Evolutionary conservation across 2,113 vertebrate species (phyloP), one percentile per base, ranked within the genome.

Genomic region (Brachypteracias leptosomus): DNA sequence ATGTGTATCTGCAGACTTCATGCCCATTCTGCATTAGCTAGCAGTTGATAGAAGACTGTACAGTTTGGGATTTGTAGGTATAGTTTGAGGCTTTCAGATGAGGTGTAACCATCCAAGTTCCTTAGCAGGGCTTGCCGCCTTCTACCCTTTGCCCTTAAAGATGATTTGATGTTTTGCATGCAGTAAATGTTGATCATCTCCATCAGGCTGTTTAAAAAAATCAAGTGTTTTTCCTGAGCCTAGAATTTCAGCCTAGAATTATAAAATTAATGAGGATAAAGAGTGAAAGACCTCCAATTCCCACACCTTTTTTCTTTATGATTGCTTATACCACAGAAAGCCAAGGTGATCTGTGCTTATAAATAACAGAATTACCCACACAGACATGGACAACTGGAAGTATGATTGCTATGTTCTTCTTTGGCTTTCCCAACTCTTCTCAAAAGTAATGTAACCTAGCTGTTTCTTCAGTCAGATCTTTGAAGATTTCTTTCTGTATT

Each of bases 11-110:
- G 6, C 17, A 68, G 58, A 7, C 10, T 55, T 59, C 6, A 7
- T 2, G 1, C 0, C 3, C 1, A 0, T 31, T 83, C 49, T 59
- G 12, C 4, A 0, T 76, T 81, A 63, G 16, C 15, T 18, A 63
- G 13, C 13, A 55, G 31, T 12, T 68, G 10, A 57, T n/a, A 17
- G 5, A 79, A 28, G 35, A 54, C 38, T 31, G 5, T 24, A 16
- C 4, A 13, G 1, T 51, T n/a, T 31, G 8, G 16, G 11, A 3
- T 25, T 75, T 40, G 13, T 57, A 81, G 26, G 18, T 44, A 6
- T 5, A 16, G 4, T 79, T 3, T 73, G 16, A 6, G 17, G 5
- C 21, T 80, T 89, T 61, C 31, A 44, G 78, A 20, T 58, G 33
- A 46, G 35, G 7, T 47, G 6, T 12, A 66, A 57, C 8, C 9